Evolutionary conservation across 1,140 invertebrate species (phyloP).

Genomic region (Aphelenchoides avenae): DNA sequence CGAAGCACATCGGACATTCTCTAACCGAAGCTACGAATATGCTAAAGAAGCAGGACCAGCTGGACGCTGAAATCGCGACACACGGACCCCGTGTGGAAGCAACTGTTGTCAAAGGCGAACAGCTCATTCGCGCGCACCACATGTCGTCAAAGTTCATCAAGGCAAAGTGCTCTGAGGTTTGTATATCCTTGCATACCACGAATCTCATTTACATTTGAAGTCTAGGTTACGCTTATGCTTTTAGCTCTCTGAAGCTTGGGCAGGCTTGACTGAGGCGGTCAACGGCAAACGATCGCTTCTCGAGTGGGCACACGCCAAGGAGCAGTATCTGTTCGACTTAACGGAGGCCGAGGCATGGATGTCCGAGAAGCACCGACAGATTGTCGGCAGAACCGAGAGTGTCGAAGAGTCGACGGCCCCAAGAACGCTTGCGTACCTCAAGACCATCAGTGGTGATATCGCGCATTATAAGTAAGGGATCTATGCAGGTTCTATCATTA

Average conservation of each 20-base stretch:
- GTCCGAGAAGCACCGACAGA: slow-evolving; percentile 60
- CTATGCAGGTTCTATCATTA: slow-evolving; percentile 12
- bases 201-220: too few species aligned
- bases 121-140: slow-evolving; percentile 69
- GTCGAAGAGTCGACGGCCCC: slow-evolving; percentile 81
- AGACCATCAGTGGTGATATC: slow-evolving; percentile 65
- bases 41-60: slow-evolving; percentile 85
- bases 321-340: slow-evolving; percentile 67
- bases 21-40: slow-evolving; percentile 84
- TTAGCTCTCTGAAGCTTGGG: slow-evolving; percentile 37
- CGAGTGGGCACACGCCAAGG: slow-evolving; percentile 37
- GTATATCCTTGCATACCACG: neutral
- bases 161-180: slow-evolving; percentile 63
- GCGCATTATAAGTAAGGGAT: slow-evolving; percentile 9
- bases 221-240: neutral
- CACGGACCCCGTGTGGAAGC: slow-evolving; percentile 77
- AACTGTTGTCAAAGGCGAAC: slow-evolving; percentile 70
- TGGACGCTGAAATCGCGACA: slow-evolving; percentile 77
- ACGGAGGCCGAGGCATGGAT: slow-evolving; percentile 88
- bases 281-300: slow-evolving; percentile 37
- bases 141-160: slow-evolving; percentile 71
- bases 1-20: slow-evolving; percentile 69
- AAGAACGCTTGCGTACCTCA: slow-evolving; percentile 84
- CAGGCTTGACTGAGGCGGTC: slow-evolving; percentile 33
- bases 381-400: slow-evolving; percentile 75